These are phyloP conservation scores for Meleagris gallopavo DNA, from an alignment of 2,113 vertebrate genomes.

Conservation along the genomic window DNA sequence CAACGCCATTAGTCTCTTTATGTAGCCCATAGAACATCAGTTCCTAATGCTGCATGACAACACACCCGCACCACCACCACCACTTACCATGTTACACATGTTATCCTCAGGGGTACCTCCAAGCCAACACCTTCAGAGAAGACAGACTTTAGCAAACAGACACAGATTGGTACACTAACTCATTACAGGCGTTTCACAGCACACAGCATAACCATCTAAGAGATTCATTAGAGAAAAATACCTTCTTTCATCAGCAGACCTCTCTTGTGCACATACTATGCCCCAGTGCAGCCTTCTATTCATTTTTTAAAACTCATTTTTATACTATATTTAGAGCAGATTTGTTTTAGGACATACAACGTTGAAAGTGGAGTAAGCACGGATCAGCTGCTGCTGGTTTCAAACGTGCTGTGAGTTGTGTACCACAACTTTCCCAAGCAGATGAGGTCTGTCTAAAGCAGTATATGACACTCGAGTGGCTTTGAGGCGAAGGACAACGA, in stretches of 20 bases:
- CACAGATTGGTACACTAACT: not conserved
- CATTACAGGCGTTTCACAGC: not conserved
- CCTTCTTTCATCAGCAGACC: not conserved
- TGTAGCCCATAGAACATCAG: not conserved
- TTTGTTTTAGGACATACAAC: not conserved
- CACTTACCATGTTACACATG: not conserved
- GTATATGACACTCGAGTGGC: not conserved
- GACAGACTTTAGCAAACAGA: not conserved
- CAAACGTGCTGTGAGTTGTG: not conserved
- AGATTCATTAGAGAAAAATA: not conserved
- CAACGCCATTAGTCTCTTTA: not conserved
- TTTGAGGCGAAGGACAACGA: slow-evolving; percentile 21
- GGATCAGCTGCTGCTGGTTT: not conserved
- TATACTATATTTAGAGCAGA: not conserved
- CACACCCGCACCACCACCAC: not conserved
- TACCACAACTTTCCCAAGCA: not conserved
- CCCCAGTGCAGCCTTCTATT: not conserved
- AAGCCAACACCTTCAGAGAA: not conserved
- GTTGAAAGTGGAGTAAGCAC: not conserved
- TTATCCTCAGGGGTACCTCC: slow-evolving; percentile 3
- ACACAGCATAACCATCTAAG: not conserved
- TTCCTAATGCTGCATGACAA: not conserved
- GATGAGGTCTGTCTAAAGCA: not conserved
- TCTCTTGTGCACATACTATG: not conserved
- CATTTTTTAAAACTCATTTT: not conserved